A percentile compares a stretch with the other conserved stretches of the same genome.
These are phyloP conservation scores for Lateolabrax maculatus DNA, from an alignment of 2,797 vertebrate genomes.

Conservation along the genomic window DNA sequence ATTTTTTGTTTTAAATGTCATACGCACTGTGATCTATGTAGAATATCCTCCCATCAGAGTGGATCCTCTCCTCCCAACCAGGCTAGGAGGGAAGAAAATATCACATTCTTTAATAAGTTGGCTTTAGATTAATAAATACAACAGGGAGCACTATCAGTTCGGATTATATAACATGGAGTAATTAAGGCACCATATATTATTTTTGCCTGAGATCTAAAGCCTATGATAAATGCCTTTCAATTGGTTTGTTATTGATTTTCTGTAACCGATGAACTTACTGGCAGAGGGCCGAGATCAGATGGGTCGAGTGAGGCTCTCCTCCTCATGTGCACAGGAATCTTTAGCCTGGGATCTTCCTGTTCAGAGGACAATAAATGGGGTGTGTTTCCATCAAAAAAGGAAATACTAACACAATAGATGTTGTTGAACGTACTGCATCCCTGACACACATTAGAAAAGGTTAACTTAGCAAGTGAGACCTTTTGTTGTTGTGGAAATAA, in stretches of 20 bases:
- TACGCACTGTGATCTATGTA: conserved; percentile 97
- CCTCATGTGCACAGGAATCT: conserved; percentile 88
- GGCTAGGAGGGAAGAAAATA: conserved; percentile 81
- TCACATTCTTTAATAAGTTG: not conserved
- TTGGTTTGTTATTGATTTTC: conserved; percentile 21
- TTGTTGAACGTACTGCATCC: not conserved
- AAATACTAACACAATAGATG: conserved; percentile 35
- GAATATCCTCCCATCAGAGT: conserved; percentile 94
- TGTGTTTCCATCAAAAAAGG: conserved; percentile 53
- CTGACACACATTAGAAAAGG: not conserved
- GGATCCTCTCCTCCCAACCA: conserved; percentile 96
- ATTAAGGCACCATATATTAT: too few relatives aligned
- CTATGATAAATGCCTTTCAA: conserved; percentile 4
- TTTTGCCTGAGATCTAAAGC: not conserved
- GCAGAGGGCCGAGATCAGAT: conserved; percentile 92
- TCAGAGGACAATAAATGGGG: conserved; percentile 68
- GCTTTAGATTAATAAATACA: not conserved
- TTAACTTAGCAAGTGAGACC: not conserved
- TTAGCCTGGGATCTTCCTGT: conserved; percentile 96
- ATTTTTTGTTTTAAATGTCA: not conserved
- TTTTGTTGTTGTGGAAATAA: conserved; percentile 12
- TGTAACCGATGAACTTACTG: conserved; percentile 82
- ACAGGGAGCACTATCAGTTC: too few relatives aligned
- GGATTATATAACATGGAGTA: too few relatives aligned
- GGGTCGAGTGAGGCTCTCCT: conserved; percentile 89